phyloP scores from a whole-genome alignment of 2,113 vertebrate species.

The Lophotis ruficrista region DNA sequence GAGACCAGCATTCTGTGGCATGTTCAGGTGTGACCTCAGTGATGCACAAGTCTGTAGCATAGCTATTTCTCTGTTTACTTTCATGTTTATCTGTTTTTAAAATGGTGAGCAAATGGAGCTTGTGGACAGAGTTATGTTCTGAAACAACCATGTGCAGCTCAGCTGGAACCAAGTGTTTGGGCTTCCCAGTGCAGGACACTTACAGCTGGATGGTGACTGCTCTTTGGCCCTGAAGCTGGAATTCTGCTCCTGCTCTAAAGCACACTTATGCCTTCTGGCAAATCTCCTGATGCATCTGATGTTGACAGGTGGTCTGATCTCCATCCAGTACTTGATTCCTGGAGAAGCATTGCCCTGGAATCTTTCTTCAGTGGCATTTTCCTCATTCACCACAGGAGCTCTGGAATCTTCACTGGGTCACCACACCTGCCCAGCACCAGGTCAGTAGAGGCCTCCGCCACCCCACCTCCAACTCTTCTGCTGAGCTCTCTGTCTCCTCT shows the following conservation, averaged over 20 bases:
- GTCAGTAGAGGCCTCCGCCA: neutral
- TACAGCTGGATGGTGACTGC: neutral
- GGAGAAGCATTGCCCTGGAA: neutral
- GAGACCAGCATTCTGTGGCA: no score
- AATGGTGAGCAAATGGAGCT: neutral
- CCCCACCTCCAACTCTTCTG: neutral
- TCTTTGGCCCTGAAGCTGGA: neutral
- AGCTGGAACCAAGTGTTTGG: neutral
- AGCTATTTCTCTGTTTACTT: neutral
- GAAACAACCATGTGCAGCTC: neutral
- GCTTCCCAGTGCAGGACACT: neutral
- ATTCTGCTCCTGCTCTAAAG: neutral
- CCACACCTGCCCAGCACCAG: neutral
- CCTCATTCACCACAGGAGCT: neutral
- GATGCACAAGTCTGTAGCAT: neutral
- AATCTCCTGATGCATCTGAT: neutral
- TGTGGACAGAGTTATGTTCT: neutral
- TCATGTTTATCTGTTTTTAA: neutral
- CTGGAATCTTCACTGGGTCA: neutral
- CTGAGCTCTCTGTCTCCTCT: neutral
- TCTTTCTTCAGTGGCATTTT: neutral
- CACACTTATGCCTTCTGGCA: neutral
- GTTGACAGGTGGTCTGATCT: neutral
- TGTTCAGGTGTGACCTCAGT: neutral
- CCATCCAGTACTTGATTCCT: neutral